A percentile compares a stretch with the other conserved stretches of the same genome.
Evolutionary conservation across 2,113 vertebrate genomes (phyloP).

Genomic region (Piaya cayana): DNA sequence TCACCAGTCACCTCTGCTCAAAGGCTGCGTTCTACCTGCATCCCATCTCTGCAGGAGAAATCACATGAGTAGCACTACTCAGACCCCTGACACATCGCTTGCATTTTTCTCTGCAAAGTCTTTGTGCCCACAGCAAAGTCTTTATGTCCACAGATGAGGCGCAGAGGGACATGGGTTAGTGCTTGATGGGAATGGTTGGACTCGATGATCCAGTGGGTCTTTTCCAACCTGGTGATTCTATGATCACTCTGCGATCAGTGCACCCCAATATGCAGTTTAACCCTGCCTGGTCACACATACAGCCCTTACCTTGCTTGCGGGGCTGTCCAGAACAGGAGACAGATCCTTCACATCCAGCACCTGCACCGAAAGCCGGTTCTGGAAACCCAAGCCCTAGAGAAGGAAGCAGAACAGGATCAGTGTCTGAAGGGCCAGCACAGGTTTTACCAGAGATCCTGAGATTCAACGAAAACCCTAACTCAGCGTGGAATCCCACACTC

Average conservation of each 20-base stretch:
- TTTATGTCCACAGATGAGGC: too few relatives aligned
- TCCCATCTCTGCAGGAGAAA: neutral
- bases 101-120: neutral
- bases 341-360: constrained; percentile 55
- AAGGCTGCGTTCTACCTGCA: rapidly evolving
- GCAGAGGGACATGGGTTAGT: too few relatives aligned
- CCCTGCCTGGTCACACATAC: rapidly evolving
- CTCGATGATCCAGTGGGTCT: too few relatives aligned
- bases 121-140: neutral
- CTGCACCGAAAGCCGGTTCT: constrained; percentile 62
- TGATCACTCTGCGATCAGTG: rapidly evolving
- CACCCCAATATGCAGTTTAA: rapidly evolving
- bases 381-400: constrained; percentile 13
- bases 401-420: neutral
- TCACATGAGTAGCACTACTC: rapidly evolving
- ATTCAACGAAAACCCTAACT: neutral
- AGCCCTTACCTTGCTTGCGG: constrained; percentile 46
- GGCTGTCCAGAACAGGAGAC: constrained; percentile 43
- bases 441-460: neutral
- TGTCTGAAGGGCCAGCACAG: rapidly evolving
- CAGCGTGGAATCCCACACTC: neutral
- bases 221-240: too few relatives aligned
- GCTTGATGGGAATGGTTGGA: too few relatives aligned
- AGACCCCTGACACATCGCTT: neutral
- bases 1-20: neutral